These are phyloP conservation scores for Drosophila limbata DNA, from an alignment of 2,888 invertebrate genomes.

Conservation along the genomic window DNA sequence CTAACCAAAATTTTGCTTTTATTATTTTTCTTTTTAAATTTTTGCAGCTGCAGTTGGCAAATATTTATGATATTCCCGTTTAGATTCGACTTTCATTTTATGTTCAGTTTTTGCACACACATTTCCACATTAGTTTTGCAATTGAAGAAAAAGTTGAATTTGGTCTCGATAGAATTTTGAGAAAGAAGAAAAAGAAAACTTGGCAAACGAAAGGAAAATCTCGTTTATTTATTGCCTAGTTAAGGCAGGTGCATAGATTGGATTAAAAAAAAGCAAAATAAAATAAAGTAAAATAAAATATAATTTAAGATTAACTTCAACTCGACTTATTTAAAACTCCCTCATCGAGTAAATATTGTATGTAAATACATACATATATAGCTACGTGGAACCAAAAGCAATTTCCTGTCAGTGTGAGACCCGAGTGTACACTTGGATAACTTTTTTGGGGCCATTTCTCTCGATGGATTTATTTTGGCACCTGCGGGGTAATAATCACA, in stretches of 20 bases:
- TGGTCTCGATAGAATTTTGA: neutral
- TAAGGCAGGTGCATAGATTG: neutral
- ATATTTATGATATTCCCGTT: constrained; percentile 53
- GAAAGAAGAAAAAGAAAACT: constrained; percentile 3
- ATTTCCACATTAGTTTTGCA: neutral
- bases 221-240: constrained; percentile 6
- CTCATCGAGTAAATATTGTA: neutral
- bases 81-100: constrained; percentile 7
- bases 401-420: constrained; percentile 19
- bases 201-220: constrained; percentile 8
- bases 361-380: neutral
- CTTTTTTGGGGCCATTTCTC: constrained; percentile 27
- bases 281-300: too few species aligned
- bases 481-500: constrained; percentile 60
- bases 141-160: constrained; percentile 4
- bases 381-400: constrained; percentile 7
- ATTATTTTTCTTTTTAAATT: constrained; percentile 12
- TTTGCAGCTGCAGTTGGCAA: constrained; percentile 55
- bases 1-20: constrained; percentile 10
- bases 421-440: constrained; percentile 24
- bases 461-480: constrained; percentile 29
- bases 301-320: neutral
- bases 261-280: neutral
- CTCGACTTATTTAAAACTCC: neutral
- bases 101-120: neutral